Conservation (phyloP, 2,888 invertebrate species). For the Phoenoteleia sp. region DNA sequence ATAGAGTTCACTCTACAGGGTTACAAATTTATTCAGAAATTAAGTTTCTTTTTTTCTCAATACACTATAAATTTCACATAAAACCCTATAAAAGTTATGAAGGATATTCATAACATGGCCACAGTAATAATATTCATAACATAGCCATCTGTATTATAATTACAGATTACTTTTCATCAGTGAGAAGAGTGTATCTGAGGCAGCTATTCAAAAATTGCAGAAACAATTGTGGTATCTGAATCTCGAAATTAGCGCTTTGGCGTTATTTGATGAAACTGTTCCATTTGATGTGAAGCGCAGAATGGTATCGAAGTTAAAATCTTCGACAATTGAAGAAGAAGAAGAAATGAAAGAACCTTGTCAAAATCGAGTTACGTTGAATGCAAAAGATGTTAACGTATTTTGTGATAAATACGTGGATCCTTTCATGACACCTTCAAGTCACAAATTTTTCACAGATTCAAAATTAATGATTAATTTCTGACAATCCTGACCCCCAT, state of each 20-base stretch:
- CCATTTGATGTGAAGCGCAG: conserved; percentile 4
- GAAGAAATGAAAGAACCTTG: neutral
- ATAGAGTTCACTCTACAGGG: no score
- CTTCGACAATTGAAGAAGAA: neutral
- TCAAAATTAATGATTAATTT: conserved; percentile 45
- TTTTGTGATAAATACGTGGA: conserved; percentile 52
- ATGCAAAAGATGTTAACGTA: neutral
- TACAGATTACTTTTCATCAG: conserved; percentile 29
- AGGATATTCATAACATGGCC: no score
- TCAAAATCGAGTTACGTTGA: conserved; percentile 16
- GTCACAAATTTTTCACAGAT: conserved; percentile 51
- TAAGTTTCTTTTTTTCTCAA: no score
- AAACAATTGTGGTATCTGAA: conserved; percentile 69
- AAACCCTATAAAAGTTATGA: no score
- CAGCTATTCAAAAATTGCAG: conserved; percentile 26
- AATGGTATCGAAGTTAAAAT: conserved; percentile 23
- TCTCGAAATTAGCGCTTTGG: conserved; percentile 54
- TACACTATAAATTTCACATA: no score
- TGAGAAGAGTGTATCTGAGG: conserved; percentile 38
- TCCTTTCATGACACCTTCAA: conserved; percentile 41
- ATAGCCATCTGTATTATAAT: no score
- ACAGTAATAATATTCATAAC: no score
- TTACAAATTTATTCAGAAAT: no score
- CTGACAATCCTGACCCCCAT: no score
- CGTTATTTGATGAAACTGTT: conserved; percentile 57